Base-by-base conservation (phyloP, 2,113 vertebrate genomes). In the Bufo gargarizans region DNA sequence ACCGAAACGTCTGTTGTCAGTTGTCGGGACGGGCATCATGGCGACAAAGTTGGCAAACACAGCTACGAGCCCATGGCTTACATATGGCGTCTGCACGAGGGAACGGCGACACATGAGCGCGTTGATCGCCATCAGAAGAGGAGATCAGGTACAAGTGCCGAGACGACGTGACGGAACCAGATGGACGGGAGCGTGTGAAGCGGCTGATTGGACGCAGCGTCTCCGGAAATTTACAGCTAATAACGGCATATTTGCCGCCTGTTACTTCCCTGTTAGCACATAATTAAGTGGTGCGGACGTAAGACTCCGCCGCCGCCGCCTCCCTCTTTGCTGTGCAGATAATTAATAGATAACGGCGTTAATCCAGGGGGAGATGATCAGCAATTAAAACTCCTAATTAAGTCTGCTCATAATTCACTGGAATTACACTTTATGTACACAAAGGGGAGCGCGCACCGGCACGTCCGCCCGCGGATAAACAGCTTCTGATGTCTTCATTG, bases 341-440 rank as follows among this genome's bases (percentile, higher is more conserved):
- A 94, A 94, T 94, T 94, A 94, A 94, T 93, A 94, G 93, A 94
- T 92, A 93, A 92, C 91, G 91, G 90, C 87, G 92, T 90, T 94
- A 94, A 94, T 94, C 94, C 94, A 91, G 90, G 91, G 94, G 93
- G 94, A 94, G 93, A 94, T 93, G 93, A 94, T 94, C 93, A 94
- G 92, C 94, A 94, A 94, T 94, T 94, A 94, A 93, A 94, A 94
- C 93, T 94, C 92, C 94, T 94, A 94, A 94, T 94, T 94, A 94
- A 94, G 92, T 93, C 93, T 93, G 91, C 91, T 93, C 93, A 94
- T 94, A 94, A 94, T 94, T 94, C 92, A 94, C 93, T 93, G 93
- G 92, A 93, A 93, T 94, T 93, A 93, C 91, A 90, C 91, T 92
- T 88, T 91, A 92, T 94, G 91, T 94, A 94, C 92, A 93, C 93